These are phyloP conservation scores for Folsomia manolachei DNA, from an alignment of 2,888 invertebrate genomes.

Conservation along the genomic window DNA sequence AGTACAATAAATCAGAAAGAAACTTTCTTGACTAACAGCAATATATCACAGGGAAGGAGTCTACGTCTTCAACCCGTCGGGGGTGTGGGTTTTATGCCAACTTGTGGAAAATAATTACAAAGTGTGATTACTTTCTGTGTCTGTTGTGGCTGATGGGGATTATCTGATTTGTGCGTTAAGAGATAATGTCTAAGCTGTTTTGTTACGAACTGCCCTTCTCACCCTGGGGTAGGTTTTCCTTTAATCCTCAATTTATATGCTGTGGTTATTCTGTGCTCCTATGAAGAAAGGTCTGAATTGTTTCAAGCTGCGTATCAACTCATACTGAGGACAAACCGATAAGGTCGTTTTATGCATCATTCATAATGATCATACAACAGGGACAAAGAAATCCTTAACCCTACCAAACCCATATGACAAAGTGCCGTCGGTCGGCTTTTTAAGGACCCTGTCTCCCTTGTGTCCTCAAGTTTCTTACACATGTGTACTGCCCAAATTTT, in stretches of 20 bases:
- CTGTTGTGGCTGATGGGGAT: conserved; percentile 14
- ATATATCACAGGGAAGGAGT: too few species aligned
- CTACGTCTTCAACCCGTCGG: background rate
- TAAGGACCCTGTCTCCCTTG: background rate
- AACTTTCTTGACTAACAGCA: too few species aligned
- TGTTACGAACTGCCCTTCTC: background rate
- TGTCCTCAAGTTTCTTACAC: background rate
- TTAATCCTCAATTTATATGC: conserved; percentile 12
- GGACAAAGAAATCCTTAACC: background rate
- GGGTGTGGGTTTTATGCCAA: too few species aligned
- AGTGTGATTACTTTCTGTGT: conserved; percentile 10
- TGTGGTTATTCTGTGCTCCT: background rate
- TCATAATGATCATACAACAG: background rate
- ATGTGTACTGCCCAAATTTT: too few species aligned
- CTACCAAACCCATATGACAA: too few species aligned
- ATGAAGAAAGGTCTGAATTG: too few species aligned
- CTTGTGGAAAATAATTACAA: conserved; percentile 8
- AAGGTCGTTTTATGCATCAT: background rate
- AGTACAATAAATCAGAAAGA: too few species aligned
- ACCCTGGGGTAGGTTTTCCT: conserved; percentile 1
- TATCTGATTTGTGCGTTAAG: conserved; percentile 17
- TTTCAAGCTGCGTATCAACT: too few species aligned
- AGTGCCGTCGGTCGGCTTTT: background rate
- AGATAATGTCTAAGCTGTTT: conserved; percentile 8
- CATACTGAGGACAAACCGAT: background rate